Percentiles rank a stretch among this genome's conserved stretches.
phyloP scores from a whole-genome alignment of 2,888 invertebrate genomes.

The Parnassius glacialis region DNA sequence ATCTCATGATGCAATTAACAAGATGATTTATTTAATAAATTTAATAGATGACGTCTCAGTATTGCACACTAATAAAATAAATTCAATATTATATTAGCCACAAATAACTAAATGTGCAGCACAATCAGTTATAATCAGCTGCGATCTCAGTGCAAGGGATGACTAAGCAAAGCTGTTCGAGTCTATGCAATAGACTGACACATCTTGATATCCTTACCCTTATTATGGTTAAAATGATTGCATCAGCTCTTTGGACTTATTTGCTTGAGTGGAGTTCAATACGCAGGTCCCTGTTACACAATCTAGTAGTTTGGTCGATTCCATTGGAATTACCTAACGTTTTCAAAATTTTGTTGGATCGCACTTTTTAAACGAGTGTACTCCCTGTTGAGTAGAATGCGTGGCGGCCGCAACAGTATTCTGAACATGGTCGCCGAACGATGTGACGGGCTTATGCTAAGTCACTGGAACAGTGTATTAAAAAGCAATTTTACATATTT shows the following conservation, averaged over 20 bases:
- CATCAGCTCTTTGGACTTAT: slow-evolving; percentile 21
- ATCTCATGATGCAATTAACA: slow-evolving; percentile 23
- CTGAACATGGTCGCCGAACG: no score
- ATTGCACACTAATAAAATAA: slow-evolving; percentile 26
- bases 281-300: neutral
- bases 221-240: slow-evolving; percentile 21
- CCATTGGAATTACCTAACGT: no score
- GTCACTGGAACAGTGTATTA: no score
- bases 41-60: slow-evolving; percentile 20
- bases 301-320: neutral
- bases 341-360: no score
- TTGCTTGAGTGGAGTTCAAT: slow-evolving; percentile 6
- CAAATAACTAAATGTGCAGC: slow-evolving; percentile 24
- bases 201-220: slow-evolving; percentile 23
- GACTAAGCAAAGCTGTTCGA: slow-evolving; percentile 21
- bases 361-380: no score
- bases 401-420: no score
- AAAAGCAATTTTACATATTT: no score
- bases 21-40: slow-evolving; percentile 23
- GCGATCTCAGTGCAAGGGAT: slow-evolving; percentile 24
- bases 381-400: no score
- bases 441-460: no score
- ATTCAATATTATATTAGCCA: slow-evolving; percentile 26
- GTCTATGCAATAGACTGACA: slow-evolving; percentile 21
- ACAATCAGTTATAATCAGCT: slow-evolving; percentile 26